Evolutionary conservation across 2,888 invertebrate genomes (phyloP), one percentile per base, ranked within the genome.

Genomic region (Pristionchus japonicus): DNA sequence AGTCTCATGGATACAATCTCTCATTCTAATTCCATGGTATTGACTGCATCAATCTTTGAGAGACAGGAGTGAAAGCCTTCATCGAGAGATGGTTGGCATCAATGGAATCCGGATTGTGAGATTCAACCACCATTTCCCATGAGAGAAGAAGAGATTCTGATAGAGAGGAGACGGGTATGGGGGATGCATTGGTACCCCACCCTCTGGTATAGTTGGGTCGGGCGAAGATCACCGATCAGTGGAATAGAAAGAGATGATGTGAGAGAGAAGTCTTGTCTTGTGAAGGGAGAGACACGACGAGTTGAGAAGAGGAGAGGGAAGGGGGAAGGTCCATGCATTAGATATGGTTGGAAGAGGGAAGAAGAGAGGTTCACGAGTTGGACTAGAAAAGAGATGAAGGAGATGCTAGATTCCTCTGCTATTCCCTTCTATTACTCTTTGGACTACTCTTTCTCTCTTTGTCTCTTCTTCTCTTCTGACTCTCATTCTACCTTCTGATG

Each of bases 91-190:
- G 34, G 34, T 67, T 34, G 34, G 31, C 2, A 27, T 31, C 31
- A 67, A 67, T 67, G 67, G 67, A 67, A 67, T 67, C 67, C 67
- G 67, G 67, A 67, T 67, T 67, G 67, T 67, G 67, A 67, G n/a
- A 67, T 67, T 61, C 67, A 31, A 17, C 31, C 11, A 27, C 34
- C 3, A 67, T 67, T 67, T 67, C 67, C 67, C 67, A 34, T 34
- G 67, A 34, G 67, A 15, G n/a, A 27, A 34, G n/a, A 67, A 34
- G 31, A 17, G 1, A 11, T 17, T 67, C 2, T 67, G 67, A 64
- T 64, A 64, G n/a, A 61, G n/a, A 17, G 20, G 57, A 34, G 67
- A 67, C 31, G 7, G 34, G 17, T n/a, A 34, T 27, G 31, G 67
- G 15, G 34, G 34, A 17, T 52, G 52, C 20, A 52, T 52, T 34